Evolutionary conservation across 2,888 invertebrate genomes (phyloP), one percentile per base, ranked within the genome.

Genomic region (Drosophila prolongata): DNA sequence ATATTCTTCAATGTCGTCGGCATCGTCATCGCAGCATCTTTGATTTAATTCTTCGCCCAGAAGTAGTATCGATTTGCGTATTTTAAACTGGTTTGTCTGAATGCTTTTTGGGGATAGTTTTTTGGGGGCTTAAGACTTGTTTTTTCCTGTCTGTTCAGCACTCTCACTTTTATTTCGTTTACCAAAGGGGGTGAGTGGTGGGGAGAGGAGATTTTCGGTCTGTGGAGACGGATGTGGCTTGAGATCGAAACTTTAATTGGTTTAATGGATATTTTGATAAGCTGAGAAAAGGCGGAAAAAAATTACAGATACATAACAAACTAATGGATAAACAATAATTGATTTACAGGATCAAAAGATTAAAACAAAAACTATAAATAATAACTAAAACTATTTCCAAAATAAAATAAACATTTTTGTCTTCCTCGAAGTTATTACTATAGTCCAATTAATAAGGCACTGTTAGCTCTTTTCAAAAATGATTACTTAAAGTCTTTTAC

Each of bases 131-230:
- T 1, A 3, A 54, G 66, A 67, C 68, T 38, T 10, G 55, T 67
- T 67, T 66, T 65, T 55, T 52, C 34, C 40, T 40, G 62, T n/a
- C 19, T 9, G 9, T 43, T 10, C n/a, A 35, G 49, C 57, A 68
- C 67, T 68, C 67, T 68, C 67, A 68, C 67, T 68, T 68, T 68
- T 68, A 52, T 68, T 68, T 68, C 27, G 49, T 5, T 14, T 16
- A 11, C 50, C 27, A 14, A 24, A 49, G 40, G 9, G n/a, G 16
- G 34, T n/a, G 13, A 3, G 16, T 2, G 14, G 16, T 2, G 14
- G 30, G 27, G 37, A 24, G n/a, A 27, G 11, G n/a, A 13, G 14
- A 14, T 16, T 47, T 35, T 49, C 16, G 13, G 40, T 37, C 38
- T 34, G 40, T 61, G 60, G 62, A 66, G 47, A 47, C 67, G 65